Evolutionary conservation across 1,140 invertebrate species (phyloP), one percentile per base, ranked within the genome.

Genomic region (Protaetia brevitarsis): DNA sequence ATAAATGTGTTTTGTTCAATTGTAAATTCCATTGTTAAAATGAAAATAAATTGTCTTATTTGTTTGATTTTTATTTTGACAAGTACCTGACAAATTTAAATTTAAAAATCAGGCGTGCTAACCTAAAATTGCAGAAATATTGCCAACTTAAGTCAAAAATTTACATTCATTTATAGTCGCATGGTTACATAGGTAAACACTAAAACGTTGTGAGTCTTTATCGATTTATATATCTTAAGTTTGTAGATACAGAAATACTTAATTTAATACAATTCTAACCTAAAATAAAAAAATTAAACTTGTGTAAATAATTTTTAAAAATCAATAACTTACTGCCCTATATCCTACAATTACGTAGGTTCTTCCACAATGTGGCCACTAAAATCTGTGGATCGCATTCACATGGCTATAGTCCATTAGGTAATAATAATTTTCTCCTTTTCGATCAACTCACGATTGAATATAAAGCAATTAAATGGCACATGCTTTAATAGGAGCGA

Each of bases 21-120:
- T 51, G 45, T 51, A 51, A 51, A 2, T 51, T 16, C 13, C 45
- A 51, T 51, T 51, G 13, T 51, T 51, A 51, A 16, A 51, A 51
- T 34, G 31, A 34, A 34, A 34, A 34, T 34, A 34, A 34, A 34
- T 34, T 34, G 31, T 34, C 31, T 34, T 34, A 34, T 34, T 34
- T 34, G 31, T 34, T 34, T 34, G 31, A 34, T 34, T 34, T 34
- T 34, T 34, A 34, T 34, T 34, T 34, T 34, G 31, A 31, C 30
- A 31, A 34, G 31, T 34, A 34, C 31, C 31, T 34, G 31, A 34
- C 31, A 34, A 34, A 34, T 34, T 34, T 34, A 34, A 34, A 34
- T 34, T 34, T 2, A 34, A 34, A 34, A 34, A 34, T 34, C 5
- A 34, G 31, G 31, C 31, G 31, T 34, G 31, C 31, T 34, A 34